Conservation (phyloP, 1,140 invertebrate genomes). For the Adoxophyes honmai region DNA sequence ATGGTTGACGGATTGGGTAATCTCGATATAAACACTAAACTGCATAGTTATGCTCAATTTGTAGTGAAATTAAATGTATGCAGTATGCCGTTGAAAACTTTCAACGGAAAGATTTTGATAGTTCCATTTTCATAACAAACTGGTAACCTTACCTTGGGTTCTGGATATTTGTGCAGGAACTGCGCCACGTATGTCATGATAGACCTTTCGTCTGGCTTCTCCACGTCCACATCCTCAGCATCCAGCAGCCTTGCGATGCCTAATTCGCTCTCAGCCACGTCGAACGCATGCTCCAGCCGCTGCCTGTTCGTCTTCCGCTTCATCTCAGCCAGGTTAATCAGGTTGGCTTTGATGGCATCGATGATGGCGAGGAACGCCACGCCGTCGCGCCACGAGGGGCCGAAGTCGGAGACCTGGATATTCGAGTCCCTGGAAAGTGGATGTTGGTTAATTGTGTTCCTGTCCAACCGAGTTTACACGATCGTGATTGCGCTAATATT, state of each 20-base stretch:
- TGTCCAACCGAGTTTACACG: too few species aligned
- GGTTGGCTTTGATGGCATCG: constrained; percentile 94
- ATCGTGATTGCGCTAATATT: too few species aligned
- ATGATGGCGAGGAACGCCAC: constrained; percentile 97
- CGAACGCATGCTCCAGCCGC: constrained; percentile 95
- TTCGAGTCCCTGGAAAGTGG: constrained; percentile 85
- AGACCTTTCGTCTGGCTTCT: constrained; percentile 97
- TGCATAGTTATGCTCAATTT: too few species aligned
- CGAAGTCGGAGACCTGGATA: constrained; percentile 95
- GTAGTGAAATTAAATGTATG: too few species aligned
- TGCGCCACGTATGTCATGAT: constrained; percentile 99
- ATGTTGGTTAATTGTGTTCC: too few species aligned
- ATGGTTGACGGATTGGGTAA: too few species aligned
- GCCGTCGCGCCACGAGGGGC: constrained; percentile 97
- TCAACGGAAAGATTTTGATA: too few species aligned
- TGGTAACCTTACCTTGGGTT: constrained; percentile 83
- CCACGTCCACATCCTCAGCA: constrained; percentile 98
- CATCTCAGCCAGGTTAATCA: constrained; percentile 92
- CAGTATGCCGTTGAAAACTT: too few species aligned
- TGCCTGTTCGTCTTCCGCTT: constrained; percentile 86
- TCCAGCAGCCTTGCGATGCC: constrained; percentile 96
- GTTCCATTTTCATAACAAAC: too few species aligned
- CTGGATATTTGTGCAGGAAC: constrained; percentile 97
- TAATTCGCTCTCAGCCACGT: constrained; percentile 93
- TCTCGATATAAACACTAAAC: too few species aligned